These are phyloP conservation scores for Cyprinus carpio DNA, from an alignment of 2,113 vertebrate species.

Conservation along the genomic window DNA sequence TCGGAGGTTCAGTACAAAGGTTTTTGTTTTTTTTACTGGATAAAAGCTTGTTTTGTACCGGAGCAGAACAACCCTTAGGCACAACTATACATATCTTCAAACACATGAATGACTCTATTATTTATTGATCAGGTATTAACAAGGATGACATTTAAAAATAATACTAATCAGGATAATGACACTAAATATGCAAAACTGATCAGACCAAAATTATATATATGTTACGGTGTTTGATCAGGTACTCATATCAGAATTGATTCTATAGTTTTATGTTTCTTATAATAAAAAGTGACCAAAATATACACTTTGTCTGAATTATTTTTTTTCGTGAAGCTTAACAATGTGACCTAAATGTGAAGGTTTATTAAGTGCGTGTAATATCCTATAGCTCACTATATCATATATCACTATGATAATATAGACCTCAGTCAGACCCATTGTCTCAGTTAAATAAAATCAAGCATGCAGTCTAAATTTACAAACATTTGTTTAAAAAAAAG, in stretches of 20 bases:
- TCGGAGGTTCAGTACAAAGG: not conserved
- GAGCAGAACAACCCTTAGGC: conserved; percentile 27
- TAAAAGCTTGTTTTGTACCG: not conserved
- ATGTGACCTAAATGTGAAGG: too few species aligned
- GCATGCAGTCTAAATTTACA: too few species aligned
- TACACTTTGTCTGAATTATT: not conserved
- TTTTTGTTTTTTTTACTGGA: not conserved
- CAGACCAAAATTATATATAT: not conserved
- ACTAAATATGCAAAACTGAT: not conserved
- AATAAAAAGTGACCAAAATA: not conserved
- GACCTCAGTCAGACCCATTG: too few species aligned
- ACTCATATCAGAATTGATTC: not conserved
- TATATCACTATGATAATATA: too few species aligned
- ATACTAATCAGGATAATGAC: not conserved
- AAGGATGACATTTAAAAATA: not conserved
- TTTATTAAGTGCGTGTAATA: too few species aligned
- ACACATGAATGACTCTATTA: conserved; percentile 12
- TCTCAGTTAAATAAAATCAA: too few species aligned
- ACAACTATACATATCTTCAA: not conserved
- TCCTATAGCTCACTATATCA: too few species aligned
- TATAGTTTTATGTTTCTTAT: not conserved
- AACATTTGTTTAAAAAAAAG: too few species aligned
- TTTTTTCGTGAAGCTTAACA: not conserved
- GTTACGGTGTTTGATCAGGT: not conserved
- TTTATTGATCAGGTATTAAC: conserved; percentile 3